Evolutionary conservation across 2,797 vertebrate genomes (phyloP).

Genomic region (Remorina albescens): DNA sequence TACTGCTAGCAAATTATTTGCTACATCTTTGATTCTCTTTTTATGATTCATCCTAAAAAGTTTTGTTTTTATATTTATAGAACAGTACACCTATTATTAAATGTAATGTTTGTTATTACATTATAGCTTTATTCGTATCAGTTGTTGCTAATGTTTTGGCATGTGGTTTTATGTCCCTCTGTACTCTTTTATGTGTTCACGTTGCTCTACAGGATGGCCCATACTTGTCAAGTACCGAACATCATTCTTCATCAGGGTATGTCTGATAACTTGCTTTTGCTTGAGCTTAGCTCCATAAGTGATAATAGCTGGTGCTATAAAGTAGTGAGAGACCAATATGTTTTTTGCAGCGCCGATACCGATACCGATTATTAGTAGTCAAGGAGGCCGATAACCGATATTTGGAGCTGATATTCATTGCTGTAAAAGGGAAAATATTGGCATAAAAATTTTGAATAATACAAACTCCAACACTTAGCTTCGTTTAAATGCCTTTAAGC

Average conservation of each 20-base stretch:
- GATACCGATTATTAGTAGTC: too few species aligned
- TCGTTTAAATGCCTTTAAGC: too few species aligned
- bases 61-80: constrained; percentile 22
- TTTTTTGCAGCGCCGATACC: too few species aligned
- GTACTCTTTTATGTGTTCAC: constrained; percentile 48
- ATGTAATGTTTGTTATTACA: constrained; percentile 9
- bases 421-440: too few species aligned
- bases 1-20: constrained; percentile 25
- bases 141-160: constrained; percentile 46
- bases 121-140: constrained; percentile 28
- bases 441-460: too few species aligned
- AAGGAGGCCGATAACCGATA: too few species aligned
- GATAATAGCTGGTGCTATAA: not conserved
- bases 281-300: constrained; percentile 9
- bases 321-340: too few species aligned
- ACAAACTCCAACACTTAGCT: too few species aligned
- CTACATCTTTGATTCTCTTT: constrained; percentile 29
- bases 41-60: constrained; percentile 57
- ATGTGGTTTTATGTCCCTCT: constrained; percentile 51
- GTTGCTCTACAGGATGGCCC: constrained; percentile 76
- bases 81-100: constrained; percentile 4
- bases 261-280: constrained; percentile 53
- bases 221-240: constrained; percentile 74
- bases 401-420: too few species aligned
- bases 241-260: constrained; percentile 82